A percentile compares a stretch with the other conserved stretches of the same genome.
phyloP scores from a whole-genome alignment of 2,888 invertebrate species.

The Aspidiotus destructor region DNA sequence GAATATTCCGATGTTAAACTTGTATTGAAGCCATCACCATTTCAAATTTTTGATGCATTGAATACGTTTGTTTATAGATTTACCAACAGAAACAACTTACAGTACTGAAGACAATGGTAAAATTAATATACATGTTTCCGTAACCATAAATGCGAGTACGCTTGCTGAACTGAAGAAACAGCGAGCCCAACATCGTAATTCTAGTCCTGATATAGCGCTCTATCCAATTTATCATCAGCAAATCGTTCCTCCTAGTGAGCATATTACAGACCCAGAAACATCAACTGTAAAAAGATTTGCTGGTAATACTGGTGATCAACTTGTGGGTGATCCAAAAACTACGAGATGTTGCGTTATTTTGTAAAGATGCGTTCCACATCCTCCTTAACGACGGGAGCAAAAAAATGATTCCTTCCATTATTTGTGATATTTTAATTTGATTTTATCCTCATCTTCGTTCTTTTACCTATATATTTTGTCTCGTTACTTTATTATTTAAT shows the following conservation, averaged over 20 bases:
- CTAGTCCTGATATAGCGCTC: slow-evolving; percentile 31
- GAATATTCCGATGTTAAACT: no score
- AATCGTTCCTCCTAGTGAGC: slow-evolving; percentile 15
- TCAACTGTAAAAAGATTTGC: slow-evolving; percentile 36
- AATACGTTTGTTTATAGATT: slow-evolving; percentile 33
- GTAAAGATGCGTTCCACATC: not conserved
- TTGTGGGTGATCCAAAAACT: slow-evolving; percentile 38
- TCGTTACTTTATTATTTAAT: no score
- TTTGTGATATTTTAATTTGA: no score
- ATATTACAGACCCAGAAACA: slow-evolving; percentile 16
- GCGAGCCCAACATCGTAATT: slow-evolving; percentile 64
- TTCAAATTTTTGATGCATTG: not conserved
- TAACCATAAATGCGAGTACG: slow-evolving; percentile 69
- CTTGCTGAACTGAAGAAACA: slow-evolving; percentile 89
- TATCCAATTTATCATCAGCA: slow-evolving; percentile 18
- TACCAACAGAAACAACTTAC: slow-evolving; percentile 40
- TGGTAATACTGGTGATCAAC: slow-evolving; percentile 37
- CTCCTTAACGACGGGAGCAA: no score
- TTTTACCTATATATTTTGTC: no score
- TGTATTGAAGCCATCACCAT: not conserved
- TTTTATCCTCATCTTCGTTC: no score
- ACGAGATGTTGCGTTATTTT: slow-evolving; percentile 35
- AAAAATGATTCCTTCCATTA: no score
- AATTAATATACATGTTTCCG: slow-evolving; percentile 78
- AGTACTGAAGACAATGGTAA: slow-evolving; percentile 65